These are phyloP conservation scores for Nyctibius bracteatus DNA, from an alignment of 2,113 vertebrate genomes.

Conservation along the genomic window DNA sequence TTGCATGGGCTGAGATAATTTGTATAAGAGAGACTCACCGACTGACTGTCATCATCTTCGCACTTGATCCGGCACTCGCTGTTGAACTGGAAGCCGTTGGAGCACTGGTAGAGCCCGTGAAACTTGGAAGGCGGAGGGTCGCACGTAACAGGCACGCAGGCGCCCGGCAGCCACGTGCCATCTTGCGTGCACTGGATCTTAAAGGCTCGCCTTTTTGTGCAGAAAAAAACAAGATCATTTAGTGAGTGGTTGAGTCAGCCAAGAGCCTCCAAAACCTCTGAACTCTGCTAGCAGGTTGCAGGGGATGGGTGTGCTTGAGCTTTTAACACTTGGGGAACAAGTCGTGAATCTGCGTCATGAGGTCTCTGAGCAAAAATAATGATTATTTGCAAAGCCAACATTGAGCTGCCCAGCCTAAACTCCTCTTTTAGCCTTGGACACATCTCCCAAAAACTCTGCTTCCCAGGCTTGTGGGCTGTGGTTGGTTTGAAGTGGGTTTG, in stretches of 20 bases:
- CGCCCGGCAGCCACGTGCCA: constrained; percentile 88
- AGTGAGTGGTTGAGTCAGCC: constrained; percentile 16
- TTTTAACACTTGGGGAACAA: background rate
- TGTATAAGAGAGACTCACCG: constrained; percentile 73
- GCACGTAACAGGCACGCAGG: constrained; percentile 92
- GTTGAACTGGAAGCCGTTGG: constrained; percentile 91
- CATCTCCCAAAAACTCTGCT: background rate
- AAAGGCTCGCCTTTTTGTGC: constrained; percentile 83
- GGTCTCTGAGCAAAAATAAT: constrained; percentile 18
- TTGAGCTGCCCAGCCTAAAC: background rate
- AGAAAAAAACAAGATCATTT: background rate
- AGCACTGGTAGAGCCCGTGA: constrained; percentile 91
- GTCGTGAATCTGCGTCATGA: constrained; percentile 5
- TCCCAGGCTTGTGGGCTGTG: constrained; percentile 18
- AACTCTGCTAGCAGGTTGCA: constrained; percentile 37
- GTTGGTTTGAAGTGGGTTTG: constrained; percentile 52
- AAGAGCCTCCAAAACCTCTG: background rate
- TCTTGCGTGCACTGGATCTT: constrained; percentile 94
- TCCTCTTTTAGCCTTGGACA: background rate
- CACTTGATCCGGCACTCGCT: constrained; percentile 92
- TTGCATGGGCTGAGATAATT: background rate
- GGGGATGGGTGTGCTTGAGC: background rate
- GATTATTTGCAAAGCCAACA: constrained; percentile 31
- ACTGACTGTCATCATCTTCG: constrained; percentile 77
- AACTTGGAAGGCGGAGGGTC: constrained; percentile 89